Conservation (phyloP, 2,797 vertebrate species). For the Allobates femoralis region DNA sequence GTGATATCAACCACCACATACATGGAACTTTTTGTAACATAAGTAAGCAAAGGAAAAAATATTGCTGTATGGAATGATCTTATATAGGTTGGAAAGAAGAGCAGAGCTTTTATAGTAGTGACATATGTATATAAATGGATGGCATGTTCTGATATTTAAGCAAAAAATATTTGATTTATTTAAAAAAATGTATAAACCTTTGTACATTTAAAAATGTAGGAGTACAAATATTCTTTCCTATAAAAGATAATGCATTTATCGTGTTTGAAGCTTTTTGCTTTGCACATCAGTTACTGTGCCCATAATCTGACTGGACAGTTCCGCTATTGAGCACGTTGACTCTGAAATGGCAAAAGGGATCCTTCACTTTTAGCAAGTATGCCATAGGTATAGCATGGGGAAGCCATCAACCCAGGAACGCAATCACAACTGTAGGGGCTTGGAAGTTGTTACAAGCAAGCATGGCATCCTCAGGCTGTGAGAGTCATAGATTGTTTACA, state of each 20-base stretch:
- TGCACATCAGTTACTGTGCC: not conserved
- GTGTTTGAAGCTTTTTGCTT: not conserved
- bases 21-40: not conserved
- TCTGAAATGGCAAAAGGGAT: not conserved
- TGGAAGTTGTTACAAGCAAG: not conserved
- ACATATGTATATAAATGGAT: not conserved
- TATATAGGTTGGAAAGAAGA: not conserved
- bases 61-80: not conserved
- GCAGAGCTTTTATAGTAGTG: not conserved
- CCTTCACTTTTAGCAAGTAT: not conserved
- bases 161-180: not conserved
- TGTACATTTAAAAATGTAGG: not conserved
- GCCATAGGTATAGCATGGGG: not conserved
- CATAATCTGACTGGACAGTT: not conserved
- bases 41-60: not conserved
- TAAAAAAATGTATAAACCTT: not conserved
- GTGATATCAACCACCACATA: not conserved
- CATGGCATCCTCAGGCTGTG: not conserved
- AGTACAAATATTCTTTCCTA: not conserved
- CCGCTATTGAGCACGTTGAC: not conserved
- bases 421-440: not conserved
- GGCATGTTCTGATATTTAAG: not conserved
- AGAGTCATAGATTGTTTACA: not conserved
- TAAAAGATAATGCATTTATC: conserved; percentile 8
- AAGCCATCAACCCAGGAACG: not conserved